These are phyloP conservation scores for Salmo trutta DNA, from an alignment of 2,797 vertebrate species.

Conservation along the genomic window DNA sequence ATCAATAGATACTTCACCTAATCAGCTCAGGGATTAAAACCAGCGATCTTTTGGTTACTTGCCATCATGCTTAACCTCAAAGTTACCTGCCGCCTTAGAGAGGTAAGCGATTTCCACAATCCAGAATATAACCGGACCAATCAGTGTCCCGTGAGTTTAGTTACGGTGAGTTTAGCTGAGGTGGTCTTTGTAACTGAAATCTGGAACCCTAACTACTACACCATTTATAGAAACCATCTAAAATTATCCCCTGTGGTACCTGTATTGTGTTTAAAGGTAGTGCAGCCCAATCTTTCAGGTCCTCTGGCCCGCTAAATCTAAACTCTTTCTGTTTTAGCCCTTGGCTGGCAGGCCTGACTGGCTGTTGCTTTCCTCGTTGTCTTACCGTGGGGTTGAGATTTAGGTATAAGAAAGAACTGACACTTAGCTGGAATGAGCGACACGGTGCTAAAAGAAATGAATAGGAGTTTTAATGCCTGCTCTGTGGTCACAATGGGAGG, in stretches of 20 bases:
- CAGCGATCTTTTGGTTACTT: too few relatives aligned
- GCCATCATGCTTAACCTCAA: too few relatives aligned
- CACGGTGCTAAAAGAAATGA: constrained; percentile 35
- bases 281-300: background rate
- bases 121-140: background rate
- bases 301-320: background rate
- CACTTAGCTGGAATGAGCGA: constrained; percentile 41
- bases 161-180: background rate
- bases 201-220: background rate
- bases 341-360: background rate
- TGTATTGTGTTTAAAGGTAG: background rate
- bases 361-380: constrained; percentile 10
- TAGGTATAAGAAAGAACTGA: constrained; percentile 28
- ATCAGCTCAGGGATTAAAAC: too few relatives aligned
- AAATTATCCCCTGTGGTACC: background rate
- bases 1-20: too few relatives aligned
- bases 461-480: constrained; percentile 52
- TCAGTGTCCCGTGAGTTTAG: background rate
- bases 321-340: background rate
- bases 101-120: background rate
- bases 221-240: background rate
- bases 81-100: too few relatives aligned
- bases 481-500: constrained; percentile 70
- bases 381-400: constrained; percentile 18
- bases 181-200: background rate